Evolutionary conservation across 2,113 vertebrate genomes (phyloP).

Genomic region (Pyxicephalus adspersus): DNA sequence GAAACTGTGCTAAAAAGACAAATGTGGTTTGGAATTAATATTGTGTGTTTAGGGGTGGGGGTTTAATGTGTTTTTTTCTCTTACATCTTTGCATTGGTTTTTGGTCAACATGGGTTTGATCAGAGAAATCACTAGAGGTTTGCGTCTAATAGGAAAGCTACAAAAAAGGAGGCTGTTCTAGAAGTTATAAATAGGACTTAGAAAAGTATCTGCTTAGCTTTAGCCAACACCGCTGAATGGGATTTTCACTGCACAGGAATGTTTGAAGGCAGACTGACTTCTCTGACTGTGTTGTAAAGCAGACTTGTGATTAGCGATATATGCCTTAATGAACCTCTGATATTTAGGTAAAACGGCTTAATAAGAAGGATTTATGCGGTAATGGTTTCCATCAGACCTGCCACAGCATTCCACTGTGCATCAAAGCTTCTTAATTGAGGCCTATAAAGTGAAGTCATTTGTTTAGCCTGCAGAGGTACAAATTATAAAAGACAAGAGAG

Average conservation of each 20-base stretch:
- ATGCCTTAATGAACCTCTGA: slow-evolving; percentile 14
- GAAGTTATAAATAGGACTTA: slow-evolving; percentile 29
- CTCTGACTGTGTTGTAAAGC: slow-evolving; percentile 9
- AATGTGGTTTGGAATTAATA: background rate
- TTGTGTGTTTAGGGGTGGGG: background rate
- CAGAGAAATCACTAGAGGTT: slow-evolving; percentile 15
- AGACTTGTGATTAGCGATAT: slow-evolving; percentile 31
- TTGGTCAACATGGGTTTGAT: slow-evolving; percentile 1
- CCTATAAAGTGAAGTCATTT: background rate
- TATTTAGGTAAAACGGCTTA: background rate
- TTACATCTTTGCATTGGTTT: background rate
- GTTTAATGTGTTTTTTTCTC: background rate
- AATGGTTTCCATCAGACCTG: background rate
- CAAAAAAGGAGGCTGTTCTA: slow-evolving; percentile 7
- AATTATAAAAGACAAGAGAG: background rate
- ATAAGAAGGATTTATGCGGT: slow-evolving; percentile 21
- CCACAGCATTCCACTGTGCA: background rate
- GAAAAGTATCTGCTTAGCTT: slow-evolving; percentile 50
- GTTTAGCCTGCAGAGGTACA: slow-evolving; percentile 6
- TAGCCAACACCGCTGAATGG: slow-evolving; percentile 30
- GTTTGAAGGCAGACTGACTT: slow-evolving; percentile 19
- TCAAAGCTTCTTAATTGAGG: slow-evolving; percentile 5
- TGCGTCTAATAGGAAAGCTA: slow-evolving; percentile 13
- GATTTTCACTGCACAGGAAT: slow-evolving; percentile 24
- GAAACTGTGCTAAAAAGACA: slow-evolving; percentile 44